Percentiles rank a stretch among this genome's conserved stretches.
Evolutionary conservation across 1,140 invertebrate genomes (phyloP).

Genomic region (Rhizoglyphus robini): DNA sequence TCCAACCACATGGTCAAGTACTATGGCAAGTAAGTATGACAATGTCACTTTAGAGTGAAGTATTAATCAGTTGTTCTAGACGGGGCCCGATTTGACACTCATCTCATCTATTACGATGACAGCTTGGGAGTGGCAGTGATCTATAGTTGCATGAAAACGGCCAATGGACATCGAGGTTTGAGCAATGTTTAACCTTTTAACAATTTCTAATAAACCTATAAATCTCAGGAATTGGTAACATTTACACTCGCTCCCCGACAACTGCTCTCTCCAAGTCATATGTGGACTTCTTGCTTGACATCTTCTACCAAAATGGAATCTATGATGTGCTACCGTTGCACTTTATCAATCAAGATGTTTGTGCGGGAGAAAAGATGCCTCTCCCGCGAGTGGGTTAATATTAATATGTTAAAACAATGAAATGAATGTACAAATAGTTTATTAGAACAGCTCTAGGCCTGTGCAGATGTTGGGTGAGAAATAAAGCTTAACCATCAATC

Average conservation of each 20-base stretch:
- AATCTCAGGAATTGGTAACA: constrained; percentile 16
- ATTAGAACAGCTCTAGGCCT: neutral
- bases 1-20: constrained; percentile 7
- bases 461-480: neutral
- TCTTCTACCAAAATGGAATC: constrained; percentile 21
- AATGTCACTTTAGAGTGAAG: neutral
- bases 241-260: constrained; percentile 19
- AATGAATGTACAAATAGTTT: neutral
- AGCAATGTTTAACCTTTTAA: neutral
- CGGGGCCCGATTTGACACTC: constrained; percentile 12
- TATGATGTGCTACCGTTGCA: constrained; percentile 21
- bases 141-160: constrained; percentile 16
- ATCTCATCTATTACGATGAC: constrained; percentile 19
- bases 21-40: constrained; percentile 3
- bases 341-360: constrained; percentile 16
- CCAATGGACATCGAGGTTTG: constrained; percentile 15
- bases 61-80: neutral
- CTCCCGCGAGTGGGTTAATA: neutral
- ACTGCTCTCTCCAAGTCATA: constrained; percentile 18
- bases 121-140: constrained; percentile 13
- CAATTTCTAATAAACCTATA: neutral
- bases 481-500: neutral
- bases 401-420: too few species aligned
- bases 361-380: neutral
- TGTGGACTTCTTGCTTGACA: constrained; percentile 18